A percentile compares a stretch with the other conserved stretches of the same genome.
phyloP scores from a whole-genome alignment of 2,888 invertebrate genomes.

The Amiota mariae region DNA sequence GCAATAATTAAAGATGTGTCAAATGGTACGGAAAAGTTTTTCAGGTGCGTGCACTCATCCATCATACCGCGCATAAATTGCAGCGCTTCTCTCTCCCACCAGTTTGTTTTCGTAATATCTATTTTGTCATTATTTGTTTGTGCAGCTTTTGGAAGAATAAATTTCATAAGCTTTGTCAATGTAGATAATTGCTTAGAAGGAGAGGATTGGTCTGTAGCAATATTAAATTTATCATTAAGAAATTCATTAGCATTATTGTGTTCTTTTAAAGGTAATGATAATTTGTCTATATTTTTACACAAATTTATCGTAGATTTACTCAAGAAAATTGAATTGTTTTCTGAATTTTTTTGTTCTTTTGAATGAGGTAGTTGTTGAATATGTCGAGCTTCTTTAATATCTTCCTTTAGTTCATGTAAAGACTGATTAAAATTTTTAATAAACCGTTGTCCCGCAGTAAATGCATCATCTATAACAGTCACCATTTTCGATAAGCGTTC shows the following conservation, averaged over 20 bases:
- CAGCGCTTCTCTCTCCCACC: constrained; percentile 85
- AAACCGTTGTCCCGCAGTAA: constrained; percentile 83
- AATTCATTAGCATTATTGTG: constrained; percentile 31
- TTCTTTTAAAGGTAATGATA: constrained; percentile 43
- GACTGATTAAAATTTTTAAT: constrained; percentile 79
- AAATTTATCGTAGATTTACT: constrained; percentile 45
- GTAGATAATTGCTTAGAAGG: constrained; percentile 47
- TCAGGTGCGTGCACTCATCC: constrained; percentile 98
- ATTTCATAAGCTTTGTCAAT: constrained; percentile 71
- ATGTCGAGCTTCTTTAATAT: constrained; percentile 67
- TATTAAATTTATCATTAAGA: neutral
- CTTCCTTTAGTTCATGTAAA: constrained; percentile 72
- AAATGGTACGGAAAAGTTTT: constrained; percentile 89
- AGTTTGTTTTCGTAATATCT: constrained; percentile 79
- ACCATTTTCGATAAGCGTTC: constrained; percentile 92
- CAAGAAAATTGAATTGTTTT: constrained; percentile 55
- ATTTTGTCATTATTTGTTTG: constrained; percentile 67
- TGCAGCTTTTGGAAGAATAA: constrained; percentile 63
- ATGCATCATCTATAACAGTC: constrained; percentile 83
- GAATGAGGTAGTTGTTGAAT: constrained; percentile 42
- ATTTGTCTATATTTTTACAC: constrained; percentile 34
- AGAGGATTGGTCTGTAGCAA: neutral
- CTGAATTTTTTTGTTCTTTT: constrained; percentile 34
- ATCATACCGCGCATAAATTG: constrained; percentile 98
- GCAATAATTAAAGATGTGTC: constrained; percentile 94